Base-by-base conservation (phyloP, 2,888 invertebrate species). In the Onchidella celtica region DNA sequence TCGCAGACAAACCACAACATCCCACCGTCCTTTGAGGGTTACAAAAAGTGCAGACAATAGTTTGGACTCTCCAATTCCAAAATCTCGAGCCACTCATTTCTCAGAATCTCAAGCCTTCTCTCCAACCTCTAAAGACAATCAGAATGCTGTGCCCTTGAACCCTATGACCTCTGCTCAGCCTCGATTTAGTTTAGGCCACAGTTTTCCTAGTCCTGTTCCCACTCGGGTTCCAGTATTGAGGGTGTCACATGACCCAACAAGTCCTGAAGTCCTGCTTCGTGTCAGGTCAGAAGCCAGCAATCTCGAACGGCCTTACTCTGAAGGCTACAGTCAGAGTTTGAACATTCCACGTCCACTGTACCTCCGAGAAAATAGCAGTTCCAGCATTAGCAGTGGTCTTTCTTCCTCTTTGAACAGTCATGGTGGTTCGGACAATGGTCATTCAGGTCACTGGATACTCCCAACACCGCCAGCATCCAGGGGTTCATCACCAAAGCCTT, bases 281-380 rank as follows among this genome's bases (percentile, higher is more conserved):
- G 47, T 73, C 24, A 78, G 40, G n/a, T 32, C 36, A 14, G 68
- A 47, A 2, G 17, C 36, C 3, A 61, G 36, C 36, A 29, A 27
- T 9, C 68, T 79, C 11, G 89, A 89, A 69, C 82, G 89, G 76
- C 90, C 89, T 24, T 88, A 86, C 81, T 89, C 89, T 34, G 89
- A 90, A 84, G 85, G 87, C 63, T 89, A 86, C 81, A 84, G 88
- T 27, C 86, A 88, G 83, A 88, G 86, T 83, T 89, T 91, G 81
- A 87, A 87, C 88, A 90, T 89, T 87, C 91, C 90, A 70, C 82
- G 86, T 69, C 87, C 88, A 17, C 70, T 86, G 59, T 88, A 88
- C 81, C 38, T 83, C 69, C 75, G 82, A 34, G 81, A 86, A 72
- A 83, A 83, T 81, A 83, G 83, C 70, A 61, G 63, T 32, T 75